Percentiles rank a stretch among this genome's conserved stretches.
phyloP scores from a whole-genome alignment of 1,140 invertebrate genomes.

The Galleria mellonella region DNA sequence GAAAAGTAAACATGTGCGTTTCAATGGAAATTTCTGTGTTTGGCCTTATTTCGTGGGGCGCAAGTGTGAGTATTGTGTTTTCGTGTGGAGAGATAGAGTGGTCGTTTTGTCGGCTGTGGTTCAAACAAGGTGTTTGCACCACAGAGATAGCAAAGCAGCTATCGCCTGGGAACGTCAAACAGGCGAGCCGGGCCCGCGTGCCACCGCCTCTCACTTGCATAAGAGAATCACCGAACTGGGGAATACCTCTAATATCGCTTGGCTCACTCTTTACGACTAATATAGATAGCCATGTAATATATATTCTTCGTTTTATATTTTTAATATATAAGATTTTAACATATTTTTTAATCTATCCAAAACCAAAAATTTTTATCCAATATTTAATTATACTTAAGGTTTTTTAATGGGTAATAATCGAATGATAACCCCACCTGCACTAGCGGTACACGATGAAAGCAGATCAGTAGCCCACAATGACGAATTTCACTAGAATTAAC shows the following conservation, averaged over 20 bases:
- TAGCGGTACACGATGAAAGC: no score
- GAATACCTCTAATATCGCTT: conserved; percentile 24
- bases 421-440: no score
- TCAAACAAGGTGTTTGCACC: conserved; percentile 62
- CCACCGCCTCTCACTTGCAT: conserved; percentile 48
- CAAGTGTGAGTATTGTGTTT: conserved; percentile 15
- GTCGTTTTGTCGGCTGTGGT: conserved; percentile 35
- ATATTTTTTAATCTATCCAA: no score
- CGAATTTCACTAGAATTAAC: no score
- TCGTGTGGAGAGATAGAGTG: conserved; percentile 11
- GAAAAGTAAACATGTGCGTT: not conserved
- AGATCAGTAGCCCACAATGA: no score
- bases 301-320: no score
- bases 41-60: not conserved
- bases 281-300: no score
- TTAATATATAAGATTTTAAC: no score
- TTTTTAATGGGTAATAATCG: no score
- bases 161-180: conserved; percentile 66
- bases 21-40: not conserved
- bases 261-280: no score
- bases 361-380: no score
- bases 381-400: no score
- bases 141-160: conserved; percentile 51
- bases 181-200: conserved; percentile 50
- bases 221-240: conserved; percentile 31